phyloP scores from a whole-genome alignment of 1,140 invertebrate species.

The Drosophila tani region DNA sequence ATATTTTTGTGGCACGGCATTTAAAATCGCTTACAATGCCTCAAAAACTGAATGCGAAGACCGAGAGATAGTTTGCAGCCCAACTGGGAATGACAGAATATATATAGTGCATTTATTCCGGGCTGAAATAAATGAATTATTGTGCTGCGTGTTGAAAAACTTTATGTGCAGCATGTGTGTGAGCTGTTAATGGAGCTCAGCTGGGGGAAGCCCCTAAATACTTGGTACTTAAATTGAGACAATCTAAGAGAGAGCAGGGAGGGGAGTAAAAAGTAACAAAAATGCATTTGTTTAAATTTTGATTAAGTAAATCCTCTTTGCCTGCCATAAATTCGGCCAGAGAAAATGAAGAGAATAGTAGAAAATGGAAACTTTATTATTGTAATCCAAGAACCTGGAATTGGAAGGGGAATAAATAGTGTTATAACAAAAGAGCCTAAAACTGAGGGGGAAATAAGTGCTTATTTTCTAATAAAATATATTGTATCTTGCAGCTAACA shows the following conservation, averaged over 20 bases:
- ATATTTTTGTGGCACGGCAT: constrained; percentile 39
- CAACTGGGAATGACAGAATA: constrained; percentile 40
- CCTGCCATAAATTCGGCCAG: neutral
- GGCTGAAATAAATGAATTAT: constrained; percentile 57
- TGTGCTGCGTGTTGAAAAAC: constrained; percentile 26
- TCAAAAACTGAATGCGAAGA: constrained; percentile 32
- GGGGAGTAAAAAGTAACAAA: neutral
- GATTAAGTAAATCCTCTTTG: neutral
- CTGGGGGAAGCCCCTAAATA: constrained; percentile 33
- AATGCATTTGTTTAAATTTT: constrained; percentile 1
- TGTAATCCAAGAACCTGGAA: neutral
- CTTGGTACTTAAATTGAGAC: constrained; percentile 7
- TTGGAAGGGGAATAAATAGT: neutral
- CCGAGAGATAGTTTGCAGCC: constrained; percentile 32
- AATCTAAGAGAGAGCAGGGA: constrained; percentile 6
- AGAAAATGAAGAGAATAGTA: neutral
- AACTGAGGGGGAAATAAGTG: too few relatives aligned
- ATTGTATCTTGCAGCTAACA: too few relatives aligned
- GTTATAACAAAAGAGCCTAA: too few relatives aligned
- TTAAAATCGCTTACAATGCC: constrained; percentile 59
- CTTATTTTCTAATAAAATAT: too few relatives aligned
- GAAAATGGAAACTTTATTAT: neutral
- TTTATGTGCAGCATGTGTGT: constrained; percentile 27
- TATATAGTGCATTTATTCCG: constrained; percentile 21
- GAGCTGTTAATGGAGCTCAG: constrained; percentile 35